These are phyloP conservation scores for Pseudomugil gertrudae DNA, from an alignment of 2,797 vertebrate species.

Conservation along the genomic window DNA sequence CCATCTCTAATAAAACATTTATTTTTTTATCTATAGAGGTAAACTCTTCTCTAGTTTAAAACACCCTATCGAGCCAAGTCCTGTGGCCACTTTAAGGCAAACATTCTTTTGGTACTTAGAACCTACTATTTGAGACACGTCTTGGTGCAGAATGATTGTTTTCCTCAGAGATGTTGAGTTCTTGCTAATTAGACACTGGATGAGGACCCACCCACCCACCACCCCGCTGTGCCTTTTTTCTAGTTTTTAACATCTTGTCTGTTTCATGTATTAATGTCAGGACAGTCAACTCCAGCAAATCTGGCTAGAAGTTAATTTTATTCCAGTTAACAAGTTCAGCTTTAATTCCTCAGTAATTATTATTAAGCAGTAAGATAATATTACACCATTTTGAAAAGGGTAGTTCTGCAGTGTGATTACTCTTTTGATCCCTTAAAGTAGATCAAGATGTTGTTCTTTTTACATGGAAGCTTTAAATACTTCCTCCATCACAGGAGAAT, in stretches of 20 bases:
- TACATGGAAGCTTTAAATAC: not conserved
- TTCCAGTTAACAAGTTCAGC: slow-evolving; percentile 1
- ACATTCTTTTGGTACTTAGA: not conserved
- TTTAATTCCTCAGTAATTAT: not conserved
- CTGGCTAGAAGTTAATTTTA: not conserved
- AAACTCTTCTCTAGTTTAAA: not conserved
- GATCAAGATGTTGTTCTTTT: slow-evolving; percentile 2
- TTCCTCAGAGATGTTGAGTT: not conserved
- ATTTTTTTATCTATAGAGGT: too few species aligned
- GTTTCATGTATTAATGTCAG: not conserved
- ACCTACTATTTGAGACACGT: not conserved
- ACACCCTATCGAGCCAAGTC: not conserved
- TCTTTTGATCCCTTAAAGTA: not conserved
- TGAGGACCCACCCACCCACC: too few species aligned
- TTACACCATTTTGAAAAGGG: not conserved
- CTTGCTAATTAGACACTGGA: not conserved
- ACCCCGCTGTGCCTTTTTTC: not conserved
- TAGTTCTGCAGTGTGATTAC: not conserved
- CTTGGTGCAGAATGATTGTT: not conserved
- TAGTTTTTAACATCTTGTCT: not conserved
- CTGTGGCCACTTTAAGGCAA: too few species aligned
- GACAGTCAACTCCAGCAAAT: not conserved
- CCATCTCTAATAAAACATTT: too few species aligned
- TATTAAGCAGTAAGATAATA: not conserved
- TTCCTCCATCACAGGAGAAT: not conserved